A percentile compares a stretch with the other conserved stretches of the same genome.
Conservation (phyloP, 2,797 vertebrate species). For the Simalia tracyae region DNA sequence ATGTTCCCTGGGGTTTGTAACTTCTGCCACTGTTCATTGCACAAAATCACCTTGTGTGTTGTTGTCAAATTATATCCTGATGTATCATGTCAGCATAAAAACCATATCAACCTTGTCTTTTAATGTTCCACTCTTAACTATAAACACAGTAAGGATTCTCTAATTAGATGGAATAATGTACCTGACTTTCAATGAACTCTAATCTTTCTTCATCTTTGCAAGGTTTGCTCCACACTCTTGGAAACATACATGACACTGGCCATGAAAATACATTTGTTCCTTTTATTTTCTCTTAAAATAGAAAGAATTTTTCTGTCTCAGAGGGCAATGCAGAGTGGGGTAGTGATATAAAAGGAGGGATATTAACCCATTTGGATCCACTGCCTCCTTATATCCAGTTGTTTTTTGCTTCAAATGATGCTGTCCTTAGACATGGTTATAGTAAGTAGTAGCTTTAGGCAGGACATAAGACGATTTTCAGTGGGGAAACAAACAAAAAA, state of each 20-base stretch:
- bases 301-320: background rate
- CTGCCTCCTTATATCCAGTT: background rate
- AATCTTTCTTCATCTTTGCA: background rate
- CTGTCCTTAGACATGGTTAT: background rate
- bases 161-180: constrained; percentile 15
- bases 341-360: background rate
- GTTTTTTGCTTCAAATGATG: background rate
- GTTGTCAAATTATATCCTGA: background rate
- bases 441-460: background rate
- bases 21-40: constrained; percentile 5
- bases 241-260: background rate
- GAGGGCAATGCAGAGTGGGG: background rate
- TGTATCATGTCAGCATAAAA: background rate
- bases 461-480: background rate
- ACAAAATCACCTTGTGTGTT: background rate
- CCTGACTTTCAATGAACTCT: background rate
- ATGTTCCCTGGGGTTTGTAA: background rate
- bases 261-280: background rate
- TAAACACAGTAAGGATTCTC: constrained; percentile 5
- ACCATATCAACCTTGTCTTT: background rate
- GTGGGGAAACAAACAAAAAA: background rate
- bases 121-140: constrained; percentile 1
- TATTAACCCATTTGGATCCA: background rate
- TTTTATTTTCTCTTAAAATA: background rate
- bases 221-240: background rate